phyloP scores from a whole-genome alignment of 2,113 vertebrate species.

The Brachyistius frenatus region DNA sequence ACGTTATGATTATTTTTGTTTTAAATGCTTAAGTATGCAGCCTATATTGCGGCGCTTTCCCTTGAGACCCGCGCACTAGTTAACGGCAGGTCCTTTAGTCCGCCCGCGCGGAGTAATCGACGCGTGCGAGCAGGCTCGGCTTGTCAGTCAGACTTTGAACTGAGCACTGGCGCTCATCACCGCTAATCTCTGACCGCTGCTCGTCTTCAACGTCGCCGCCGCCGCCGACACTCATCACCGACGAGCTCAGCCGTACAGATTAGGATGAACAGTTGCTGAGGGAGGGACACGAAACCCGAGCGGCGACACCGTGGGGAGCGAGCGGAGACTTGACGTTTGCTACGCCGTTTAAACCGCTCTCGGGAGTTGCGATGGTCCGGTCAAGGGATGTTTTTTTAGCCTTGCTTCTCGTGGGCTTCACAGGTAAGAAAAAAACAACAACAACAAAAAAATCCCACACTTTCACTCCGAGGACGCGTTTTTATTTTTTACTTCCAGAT shows the following conservation, averaged over 20 bases:
- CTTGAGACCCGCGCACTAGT: constrained; percentile 71
- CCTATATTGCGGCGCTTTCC: not conserved
- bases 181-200: constrained; percentile 63
- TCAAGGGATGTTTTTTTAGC: constrained; percentile 88
- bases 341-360: constrained; percentile 55
- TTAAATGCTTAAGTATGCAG: no score
- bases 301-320: constrained; percentile 42
- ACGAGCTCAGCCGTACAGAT: constrained; percentile 25
- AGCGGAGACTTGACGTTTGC: constrained; percentile 49
- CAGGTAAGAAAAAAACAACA: constrained; percentile 90
- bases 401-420: constrained; percentile 88
- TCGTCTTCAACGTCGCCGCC: constrained; percentile 39
- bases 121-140: constrained; percentile 87
- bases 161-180: constrained; percentile 85
- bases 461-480: not conserved
- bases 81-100: constrained; percentile 53
- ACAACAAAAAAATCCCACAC: not conserved
- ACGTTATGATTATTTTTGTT: not conserved
- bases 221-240: constrained; percentile 43
- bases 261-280: constrained; percentile 65
- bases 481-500: no score
- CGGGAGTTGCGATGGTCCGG: constrained; percentile 90
- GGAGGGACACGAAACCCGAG: constrained; percentile 14
- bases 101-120: constrained; percentile 87
- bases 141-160: constrained; percentile 92